phyloP scores from a whole-genome alignment of 2,797 vertebrate genomes.

The Caiman crocodilus region DNA sequence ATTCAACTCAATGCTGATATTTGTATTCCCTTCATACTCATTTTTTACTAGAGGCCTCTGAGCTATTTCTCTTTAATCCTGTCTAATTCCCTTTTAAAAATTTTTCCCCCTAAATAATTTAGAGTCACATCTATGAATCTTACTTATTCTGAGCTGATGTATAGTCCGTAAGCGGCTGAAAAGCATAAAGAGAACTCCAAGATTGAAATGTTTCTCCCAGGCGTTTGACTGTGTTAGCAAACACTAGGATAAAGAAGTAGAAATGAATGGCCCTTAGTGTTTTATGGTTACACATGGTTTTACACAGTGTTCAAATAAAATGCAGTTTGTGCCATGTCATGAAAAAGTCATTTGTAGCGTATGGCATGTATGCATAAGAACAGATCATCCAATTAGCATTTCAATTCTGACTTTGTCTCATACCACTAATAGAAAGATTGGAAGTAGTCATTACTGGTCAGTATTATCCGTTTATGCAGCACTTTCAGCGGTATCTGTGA shows the following conservation, averaged over 20 bases:
- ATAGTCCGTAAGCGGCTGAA: slow-evolving; percentile 30
- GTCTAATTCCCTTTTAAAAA: not conserved
- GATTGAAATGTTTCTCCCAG: slow-evolving; percentile 52
- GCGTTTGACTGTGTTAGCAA: slow-evolving; percentile 28
- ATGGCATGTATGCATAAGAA: not conserved
- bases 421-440: not conserved
- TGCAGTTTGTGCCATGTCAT: slow-evolving; percentile 49
- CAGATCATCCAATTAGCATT: not conserved
- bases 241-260: slow-evolving; percentile 12
- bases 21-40: no score
- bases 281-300: slow-evolving; percentile 25
- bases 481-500: not conserved
- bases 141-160: slow-evolving; percentile 24
- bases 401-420: not conserved
- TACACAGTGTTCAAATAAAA: slow-evolving; percentile 58
- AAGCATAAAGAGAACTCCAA: slow-evolving; percentile 58
- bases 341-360: slow-evolving; percentile 36
- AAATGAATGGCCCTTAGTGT: slow-evolving; percentile 39
- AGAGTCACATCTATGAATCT: not conserved
- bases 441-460: not conserved
- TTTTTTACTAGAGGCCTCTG: slow-evolving; percentile 21
- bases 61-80: slow-evolving; percentile 7
- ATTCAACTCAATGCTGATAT: not conserved
- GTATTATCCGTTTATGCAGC: not conserved
- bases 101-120: not conserved